Base-by-base conservation (phyloP, 2,888 invertebrate genomes). In the Tridacna crocea region DNA sequence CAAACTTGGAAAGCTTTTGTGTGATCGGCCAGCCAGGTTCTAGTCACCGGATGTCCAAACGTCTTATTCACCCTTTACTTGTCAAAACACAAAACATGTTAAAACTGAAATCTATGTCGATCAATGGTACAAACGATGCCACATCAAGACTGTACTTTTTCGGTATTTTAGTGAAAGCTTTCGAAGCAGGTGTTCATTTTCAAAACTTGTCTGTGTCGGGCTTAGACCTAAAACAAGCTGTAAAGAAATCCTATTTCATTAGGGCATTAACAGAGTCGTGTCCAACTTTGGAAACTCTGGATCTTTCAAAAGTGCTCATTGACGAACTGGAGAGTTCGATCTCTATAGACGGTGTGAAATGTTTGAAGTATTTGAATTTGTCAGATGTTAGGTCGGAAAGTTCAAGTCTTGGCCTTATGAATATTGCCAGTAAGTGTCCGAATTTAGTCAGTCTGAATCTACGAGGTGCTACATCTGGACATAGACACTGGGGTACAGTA, bases 101-200 rank as follows among this genome's bases (percentile, higher is more conserved):
- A 79, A 90, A 91, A 65, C 83, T 93, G 61, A 90, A 88, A 75
- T 89, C 88, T 4, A 88, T 93, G 87, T 90, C 90, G 36, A 89
- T 93, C 60, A 93, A 93, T 65, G 90, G 88, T 83, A 93, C 92
- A 75, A 91, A 92, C 58, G 93, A 93, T 85, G 92, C 93, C 15
- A 92, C 92, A 26, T 92, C 93, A 27, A 88, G 93, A 72, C 91
- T 93, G 86, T 92, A 93, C 77, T 93, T 92, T 88, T 93, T 92
- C 78, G 92, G 93, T 46, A 91, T 92, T n/a, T 82, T 93, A 65
- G 87, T 92, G 73, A 91, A 90, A 68, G 88, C 92, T 17, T 92
- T 92, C 75, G 88, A 84, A 72, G 81, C 80, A 22, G 79, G 81
- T n/a, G 80, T 84, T 73, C 84, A 81, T 60, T 84, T 87, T 36